Conservation (phyloP, 1,140 invertebrate genomes). For the Nomia melanderi region DNA sequence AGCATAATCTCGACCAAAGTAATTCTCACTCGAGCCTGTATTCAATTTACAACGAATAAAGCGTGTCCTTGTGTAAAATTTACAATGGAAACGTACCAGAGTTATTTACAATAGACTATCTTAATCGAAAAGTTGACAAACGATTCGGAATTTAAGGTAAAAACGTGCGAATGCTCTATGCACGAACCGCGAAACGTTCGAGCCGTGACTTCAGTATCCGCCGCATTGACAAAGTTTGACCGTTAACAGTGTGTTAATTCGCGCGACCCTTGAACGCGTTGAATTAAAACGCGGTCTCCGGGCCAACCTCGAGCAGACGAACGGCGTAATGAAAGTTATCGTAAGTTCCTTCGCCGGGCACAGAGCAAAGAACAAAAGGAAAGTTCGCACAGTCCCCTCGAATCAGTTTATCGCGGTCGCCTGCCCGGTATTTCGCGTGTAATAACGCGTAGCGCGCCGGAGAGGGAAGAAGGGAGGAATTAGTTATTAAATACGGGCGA, state of each 20-base stretch:
- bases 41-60: too few species aligned
- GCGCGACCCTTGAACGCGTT: not conserved
- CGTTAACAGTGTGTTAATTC: not conserved
- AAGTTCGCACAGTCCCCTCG: slow-evolving; percentile 1
- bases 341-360: not conserved
- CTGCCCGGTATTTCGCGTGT: not conserved
- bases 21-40: too few species aligned
- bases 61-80: too few species aligned
- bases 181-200: too few species aligned
- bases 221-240: too few species aligned
- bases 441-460: not conserved
- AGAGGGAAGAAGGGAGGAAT: slow-evolving; percentile 7
- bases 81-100: too few species aligned
- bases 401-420: slow-evolving; percentile 27
- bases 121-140: too few species aligned
- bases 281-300: not conserved
- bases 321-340: not conserved
- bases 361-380: not conserved
- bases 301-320: not conserved
- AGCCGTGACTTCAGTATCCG: too few species aligned
- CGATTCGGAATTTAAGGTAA: too few species aligned
- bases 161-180: too few species aligned
- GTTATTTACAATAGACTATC: too few species aligned
- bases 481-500: slow-evolving; percentile 49
- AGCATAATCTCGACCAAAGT: too few species aligned